Base-by-base conservation (phyloP, 2,113 vertebrate species). In the Campylomormyrus tamandua region DNA sequence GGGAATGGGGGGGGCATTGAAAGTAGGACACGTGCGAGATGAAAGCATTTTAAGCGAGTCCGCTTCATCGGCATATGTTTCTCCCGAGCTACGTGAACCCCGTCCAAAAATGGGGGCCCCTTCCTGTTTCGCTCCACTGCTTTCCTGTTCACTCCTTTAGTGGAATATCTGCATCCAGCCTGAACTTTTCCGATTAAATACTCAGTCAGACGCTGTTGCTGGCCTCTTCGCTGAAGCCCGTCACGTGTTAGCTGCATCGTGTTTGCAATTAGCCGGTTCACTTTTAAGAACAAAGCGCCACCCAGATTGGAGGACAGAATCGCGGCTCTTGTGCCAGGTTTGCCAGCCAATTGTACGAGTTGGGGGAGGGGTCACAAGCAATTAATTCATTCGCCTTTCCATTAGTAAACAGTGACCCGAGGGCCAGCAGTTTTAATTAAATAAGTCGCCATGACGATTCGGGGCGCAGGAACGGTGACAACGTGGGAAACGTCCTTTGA, bases 1-100 rank as follows among this genome's bases (percentile, higher is more conserved):
- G 74, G 70, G 70, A 39, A 17, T 35, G 31, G 31, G 31, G 70
- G 89, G 80, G 27, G 21, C 15, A 15, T 15, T 52, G 13, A 87
- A 87, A 39, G 85, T 86, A 77, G 84, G 85, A 87, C 83, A 52
- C 42, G 53, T 87, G 35, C 58, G 52, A 90, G 87, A 90, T 70
- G 87, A 87, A 90, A 50, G 85, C 56, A 48, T 85, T 87, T 50
- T 86, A 19, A 90, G 45, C 13, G 70, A 52, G 45, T 13, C 56
- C n/a, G 15, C 85, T 85, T 66, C 83, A 50, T 70, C 83, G 62
- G 83, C 53, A 90, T 90, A 90, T 74, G 62, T 90, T 87, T 87
- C 45, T 87, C 83, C 31, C 46, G 48, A 70, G 88, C 66, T 50
- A 80, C 88, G 24, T 50, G 52, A 90, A 90, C 3, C 48, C 52